A percentile compares a stretch with the other conserved stretches of the same genome.
Conservation (phyloP, 2,113 vertebrate species). For the Rhinolophus ferrumequinum region DNA sequence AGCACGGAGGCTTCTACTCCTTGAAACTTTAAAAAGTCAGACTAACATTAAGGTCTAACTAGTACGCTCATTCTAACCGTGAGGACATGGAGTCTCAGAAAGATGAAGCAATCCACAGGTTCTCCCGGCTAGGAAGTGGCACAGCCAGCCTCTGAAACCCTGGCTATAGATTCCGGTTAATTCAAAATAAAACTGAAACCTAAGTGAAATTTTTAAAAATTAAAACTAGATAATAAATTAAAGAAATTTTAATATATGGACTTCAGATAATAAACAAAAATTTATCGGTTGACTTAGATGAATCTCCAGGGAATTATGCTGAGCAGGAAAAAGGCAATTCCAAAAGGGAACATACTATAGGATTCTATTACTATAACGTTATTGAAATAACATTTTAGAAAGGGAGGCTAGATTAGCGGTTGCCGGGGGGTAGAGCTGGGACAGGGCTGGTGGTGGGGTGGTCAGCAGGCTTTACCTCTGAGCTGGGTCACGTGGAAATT, state of each 20-base stretch:
- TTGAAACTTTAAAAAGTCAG: constrained; percentile 8
- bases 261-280: constrained; percentile 20
- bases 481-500: neutral
- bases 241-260: neutral
- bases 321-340: neutral
- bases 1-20: neutral
- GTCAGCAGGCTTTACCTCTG: neutral
- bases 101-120: neutral
- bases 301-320: neutral
- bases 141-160: neutral
- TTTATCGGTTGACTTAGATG: neutral
- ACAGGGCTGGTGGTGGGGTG: fast-evolving
- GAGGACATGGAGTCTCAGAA: neutral
- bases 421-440: neutral
- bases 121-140: neutral
- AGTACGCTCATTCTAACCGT: neutral
- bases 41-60: neutral
- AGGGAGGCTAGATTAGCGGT: neutral
- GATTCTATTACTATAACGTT: neutral
- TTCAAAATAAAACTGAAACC: neutral
- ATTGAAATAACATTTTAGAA: neutral
- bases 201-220: neutral
- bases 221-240: neutral
- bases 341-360: neutral
- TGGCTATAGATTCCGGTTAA: neutral